Evolutionary conservation across 53 echinoderm and acorn worm species (phyloP), one percentile per base, ranked within the genome.

Genomic region (Crossaster papposus): DNA sequence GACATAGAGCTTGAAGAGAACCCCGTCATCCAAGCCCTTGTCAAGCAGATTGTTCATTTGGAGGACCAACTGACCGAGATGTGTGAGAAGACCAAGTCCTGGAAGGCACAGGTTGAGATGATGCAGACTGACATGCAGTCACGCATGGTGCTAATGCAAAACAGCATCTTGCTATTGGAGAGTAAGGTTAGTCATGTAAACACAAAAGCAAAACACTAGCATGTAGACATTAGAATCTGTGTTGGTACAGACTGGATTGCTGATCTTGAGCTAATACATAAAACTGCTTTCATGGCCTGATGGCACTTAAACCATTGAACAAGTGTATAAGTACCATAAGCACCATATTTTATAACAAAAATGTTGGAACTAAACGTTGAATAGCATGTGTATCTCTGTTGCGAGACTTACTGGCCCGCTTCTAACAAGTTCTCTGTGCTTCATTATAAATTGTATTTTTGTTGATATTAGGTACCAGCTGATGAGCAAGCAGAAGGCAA

Each of bases 81-180:
- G 7, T 20, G 0, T 20, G 73, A 72, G 72, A 17, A 32, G 14
- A 33, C 13, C 12, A 75, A 35, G 20, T 22, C 26, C 52, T 44
- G 50, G 50, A 24, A 44, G 44, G 63, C 8, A 22, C 18, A 58
- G 64, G 32, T 28, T 4, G 64, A 78, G 79, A 78, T 71, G 55
- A n/a, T 14, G 36, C 54, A 79, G 72, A 85, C 53, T 11, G 51
- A 37, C 53, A 68, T 70, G 51, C 79, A 24, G 34, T 81, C 85
- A 30, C 81, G 77, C 30, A 68, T 88, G 34, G 82, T 93, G 30
- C 78, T 93, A 14, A 80, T 93, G 88, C 81, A 93, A 70, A 90
- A 90, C 58, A 90, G 71, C n/a, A 36, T 93, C 10, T 88, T 36
- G 14, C 32, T 93, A 2, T 26, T 88, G 31, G 88, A 93, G 29